Percentiles rank a stretch among this genome's conserved stretches.
These are phyloP conservation scores for Rhabdomys pumilio DNA, from an alignment of 2,797 vertebrate species.

Conservation along the genomic window DNA sequence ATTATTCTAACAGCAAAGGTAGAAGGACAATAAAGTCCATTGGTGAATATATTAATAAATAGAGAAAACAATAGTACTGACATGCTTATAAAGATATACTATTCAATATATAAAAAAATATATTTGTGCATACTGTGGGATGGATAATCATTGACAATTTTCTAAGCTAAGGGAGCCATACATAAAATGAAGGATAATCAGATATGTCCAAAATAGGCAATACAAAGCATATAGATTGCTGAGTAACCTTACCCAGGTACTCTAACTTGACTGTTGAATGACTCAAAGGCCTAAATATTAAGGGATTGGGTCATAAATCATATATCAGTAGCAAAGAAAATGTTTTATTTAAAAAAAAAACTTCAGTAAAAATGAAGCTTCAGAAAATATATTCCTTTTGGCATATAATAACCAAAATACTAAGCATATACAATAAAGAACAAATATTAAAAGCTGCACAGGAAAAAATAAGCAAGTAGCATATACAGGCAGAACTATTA, in stretches of 20 bases:
- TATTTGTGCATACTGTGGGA: neutral
- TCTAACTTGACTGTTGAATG: neutral
- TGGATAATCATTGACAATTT: neutral
- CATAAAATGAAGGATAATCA: neutral
- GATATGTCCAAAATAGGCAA: neutral
- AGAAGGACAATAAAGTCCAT: neutral
- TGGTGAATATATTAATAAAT: neutral
- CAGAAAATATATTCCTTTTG: no score
- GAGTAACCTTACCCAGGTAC: neutral
- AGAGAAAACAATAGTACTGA: neutral
- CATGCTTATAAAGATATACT: neutral
- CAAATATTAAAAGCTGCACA: no score
- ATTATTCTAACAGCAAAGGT: slow-evolving; percentile 15
- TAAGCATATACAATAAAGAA: no score
- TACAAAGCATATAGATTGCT: neutral
- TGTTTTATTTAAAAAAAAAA: no score
- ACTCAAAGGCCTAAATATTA: no score
- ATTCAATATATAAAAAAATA: neutral
- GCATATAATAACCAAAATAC: no score
- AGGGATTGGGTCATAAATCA: no score
- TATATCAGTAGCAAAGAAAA: no score
- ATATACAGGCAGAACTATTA: no score
- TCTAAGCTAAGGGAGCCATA: neutral
- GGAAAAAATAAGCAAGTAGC: no score
- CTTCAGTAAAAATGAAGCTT: no score